Conservation (phyloP, 2,113 vertebrate species). For the Pimephales promelas region DNA sequence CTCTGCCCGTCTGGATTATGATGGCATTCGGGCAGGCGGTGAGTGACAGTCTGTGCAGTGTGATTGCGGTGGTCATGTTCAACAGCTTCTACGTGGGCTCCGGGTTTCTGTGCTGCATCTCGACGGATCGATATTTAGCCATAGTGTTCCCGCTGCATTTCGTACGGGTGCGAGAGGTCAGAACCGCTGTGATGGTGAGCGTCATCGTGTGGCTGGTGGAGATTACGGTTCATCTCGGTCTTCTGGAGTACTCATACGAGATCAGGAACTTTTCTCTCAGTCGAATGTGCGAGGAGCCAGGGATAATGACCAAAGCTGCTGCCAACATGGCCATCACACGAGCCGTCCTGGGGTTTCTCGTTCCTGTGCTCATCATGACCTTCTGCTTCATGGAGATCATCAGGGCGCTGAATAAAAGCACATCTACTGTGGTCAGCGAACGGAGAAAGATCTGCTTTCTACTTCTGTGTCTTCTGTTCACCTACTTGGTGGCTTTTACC, state of each 20-base stretch:
- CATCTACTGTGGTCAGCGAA: conserved; percentile 76
- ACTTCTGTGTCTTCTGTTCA: conserved; percentile 80
- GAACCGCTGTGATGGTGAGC: conserved; percentile 72
- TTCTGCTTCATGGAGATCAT: conserved; percentile 83
- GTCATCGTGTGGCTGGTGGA: conserved; percentile 78
- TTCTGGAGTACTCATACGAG: conserved; percentile 71
- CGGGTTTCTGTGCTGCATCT: conserved; percentile 88
- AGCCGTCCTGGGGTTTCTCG: conserved; percentile 79
- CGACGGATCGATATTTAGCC: conserved; percentile 82
- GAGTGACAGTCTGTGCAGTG: conserved; percentile 75
- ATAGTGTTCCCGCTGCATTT: conserved; percentile 83
- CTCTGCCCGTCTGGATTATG: conserved; percentile 84
- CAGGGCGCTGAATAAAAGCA: conserved; percentile 73
- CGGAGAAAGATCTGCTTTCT: conserved; percentile 80
- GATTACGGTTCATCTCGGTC: conserved; percentile 70
- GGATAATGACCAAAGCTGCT: conserved; percentile 72
- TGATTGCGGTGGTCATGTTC: conserved; percentile 80
- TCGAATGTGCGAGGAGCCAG: conserved; percentile 75
- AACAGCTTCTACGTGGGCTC: conserved; percentile 89
- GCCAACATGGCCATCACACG: conserved; percentile 75
- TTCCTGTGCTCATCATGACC: conserved; percentile 78
- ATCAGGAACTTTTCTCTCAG: conserved; percentile 69
- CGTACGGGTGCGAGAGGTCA: conserved; percentile 74
- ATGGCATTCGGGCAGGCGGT: conserved; percentile 71
- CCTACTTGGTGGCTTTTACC: conserved; percentile 83